Base-by-base conservation (phyloP, 2,113 vertebrate species). In the Channa maculata region DNA sequence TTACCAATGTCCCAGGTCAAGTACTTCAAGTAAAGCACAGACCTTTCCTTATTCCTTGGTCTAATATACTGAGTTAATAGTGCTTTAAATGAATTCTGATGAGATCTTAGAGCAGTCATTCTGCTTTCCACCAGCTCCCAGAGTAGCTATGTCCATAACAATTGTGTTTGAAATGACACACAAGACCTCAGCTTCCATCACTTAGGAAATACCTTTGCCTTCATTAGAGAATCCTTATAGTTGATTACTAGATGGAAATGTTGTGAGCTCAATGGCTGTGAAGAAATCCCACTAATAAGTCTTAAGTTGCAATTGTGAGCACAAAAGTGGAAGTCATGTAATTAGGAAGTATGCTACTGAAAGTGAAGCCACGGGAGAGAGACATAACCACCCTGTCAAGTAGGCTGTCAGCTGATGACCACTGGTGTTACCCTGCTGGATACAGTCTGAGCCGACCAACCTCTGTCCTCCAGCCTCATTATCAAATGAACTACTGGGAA, bases 201-300 rank as follows among this genome's bases (percentile, higher is more conserved):
- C n/a, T 36, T 50, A 57, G 59, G 24, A 57, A 43, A 67, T 15
- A 46, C 45, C 71, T 68, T 64, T 65, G 38, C 60, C 63, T 44
- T 41, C 66, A n/a, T 34, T 46, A 46, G 61, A 15, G 39, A 77
- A 49, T 3, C 24, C 7, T 60, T 77, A 0, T 1, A 36, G 54
- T 39, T 54, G 37, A 80, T 85, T 64, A 68, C 50, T 52, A n/a
- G 43, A 38, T 69, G 52, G 53, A 70, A 66, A 37, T 68, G 53
- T 50, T 44, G 61, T 39, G 80, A 77, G 80, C 66, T 83, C 75
- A 85, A 77, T 68, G 77, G 48, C 77, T 87, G 80, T 90, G 72
- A 90, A 86, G 67, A 82, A 86, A 90, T 92, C 49, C 65, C 70
- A 72, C 41, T 91, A 92, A 93, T 86, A 84, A 92, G 67, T 87